phyloP scores from a whole-genome alignment of 2,888 invertebrate genomes.

The Drosophila buzzatii region DNA sequence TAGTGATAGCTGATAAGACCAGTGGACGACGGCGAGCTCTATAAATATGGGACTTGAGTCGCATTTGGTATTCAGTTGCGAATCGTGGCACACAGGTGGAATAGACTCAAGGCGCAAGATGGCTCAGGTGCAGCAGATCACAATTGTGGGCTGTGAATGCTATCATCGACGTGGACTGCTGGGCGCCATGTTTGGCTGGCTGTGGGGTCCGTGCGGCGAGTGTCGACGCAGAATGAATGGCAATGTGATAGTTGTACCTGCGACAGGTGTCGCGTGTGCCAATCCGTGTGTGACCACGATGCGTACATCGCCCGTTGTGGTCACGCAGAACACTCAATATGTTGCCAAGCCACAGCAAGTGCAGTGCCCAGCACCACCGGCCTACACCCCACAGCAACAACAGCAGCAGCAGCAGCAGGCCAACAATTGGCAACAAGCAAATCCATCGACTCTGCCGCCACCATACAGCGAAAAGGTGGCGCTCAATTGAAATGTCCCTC shows the following conservation, averaged over 20 bases:
- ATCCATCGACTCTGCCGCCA: conserved; percentile 3
- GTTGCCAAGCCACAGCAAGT: background rate
- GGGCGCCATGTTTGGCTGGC: conserved; percentile 8
- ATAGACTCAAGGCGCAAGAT: background rate
- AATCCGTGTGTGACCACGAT: background rate
- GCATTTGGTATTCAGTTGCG: conserved; percentile 7
- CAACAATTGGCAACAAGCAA: background rate
- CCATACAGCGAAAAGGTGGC: conserved; percentile 18
- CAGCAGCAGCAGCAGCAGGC: background rate
- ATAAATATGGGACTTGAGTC: conserved; percentile 6
- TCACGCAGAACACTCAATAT: conserved; percentile 5
- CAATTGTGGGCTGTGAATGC: conserved; percentile 8
- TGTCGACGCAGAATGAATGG: conserved; percentile 5
- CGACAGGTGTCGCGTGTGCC: background rate
- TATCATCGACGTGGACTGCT: conserved; percentile 11
- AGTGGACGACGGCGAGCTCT: background rate
- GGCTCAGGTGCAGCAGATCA: conserved; percentile 23
- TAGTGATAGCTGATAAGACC: conserved; percentile 1
- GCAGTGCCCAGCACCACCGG: background rate
- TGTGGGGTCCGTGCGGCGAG: conserved; percentile 26
- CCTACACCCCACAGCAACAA: background rate
- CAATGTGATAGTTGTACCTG: conserved; percentile 16
- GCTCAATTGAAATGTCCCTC: background rate
- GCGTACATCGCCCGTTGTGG: background rate
- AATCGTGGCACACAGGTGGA: background rate